Evolutionary conservation across 2,888 invertebrate genomes (phyloP), one percentile per base, ranked within the genome.

Genomic region (Amaurobius ferox): DNA sequence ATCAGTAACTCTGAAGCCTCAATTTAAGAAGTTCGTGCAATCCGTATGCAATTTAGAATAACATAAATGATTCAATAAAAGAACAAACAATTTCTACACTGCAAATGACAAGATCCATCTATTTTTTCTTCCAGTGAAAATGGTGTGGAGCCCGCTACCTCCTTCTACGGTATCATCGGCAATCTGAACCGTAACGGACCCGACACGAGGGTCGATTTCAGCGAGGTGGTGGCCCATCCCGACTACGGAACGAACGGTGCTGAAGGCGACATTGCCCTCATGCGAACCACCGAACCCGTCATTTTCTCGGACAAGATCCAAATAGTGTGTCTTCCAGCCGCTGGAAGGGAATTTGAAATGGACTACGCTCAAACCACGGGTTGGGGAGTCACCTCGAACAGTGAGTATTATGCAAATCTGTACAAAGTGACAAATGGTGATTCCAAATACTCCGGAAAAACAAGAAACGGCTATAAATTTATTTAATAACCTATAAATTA

Each of bases 181-280:
- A 86, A 70, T 39, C 44, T 61, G 16, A 23, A 26, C 19, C 79
- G 79, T 2, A 35, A 40, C 23, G 74, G 73, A 2, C 74, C 74
- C 0, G 74, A 86, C 7, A 74, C 40, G 3, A 73, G 55, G 11
- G 32, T 86, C 1, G n/a, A 62, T 16, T 86, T 86, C 40, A 29
- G 28, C 3, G 86, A 86, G 13, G 48, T 86, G 5, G 28, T 30
- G 3, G 29, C 77, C 0, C 79, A 86, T 70, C 86, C 79, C 1
- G n/a, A 64, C 1, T 86, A 74, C 13, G 86, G 79, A 2, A 64
- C 29, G 0, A 78, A 76, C 1, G 19, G 16, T 7, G 32, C 48
- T 3, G 86, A 86, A 29, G 35, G 44, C 48, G 86, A 86, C 55
- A 86, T 86, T 11, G 86, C 86, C 0, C 19, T 86, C 11, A 30